These are phyloP conservation scores for Acipenser transmontanus DNA, from an alignment of 2,797 vertebrate species.

Conservation along the genomic window DNA sequence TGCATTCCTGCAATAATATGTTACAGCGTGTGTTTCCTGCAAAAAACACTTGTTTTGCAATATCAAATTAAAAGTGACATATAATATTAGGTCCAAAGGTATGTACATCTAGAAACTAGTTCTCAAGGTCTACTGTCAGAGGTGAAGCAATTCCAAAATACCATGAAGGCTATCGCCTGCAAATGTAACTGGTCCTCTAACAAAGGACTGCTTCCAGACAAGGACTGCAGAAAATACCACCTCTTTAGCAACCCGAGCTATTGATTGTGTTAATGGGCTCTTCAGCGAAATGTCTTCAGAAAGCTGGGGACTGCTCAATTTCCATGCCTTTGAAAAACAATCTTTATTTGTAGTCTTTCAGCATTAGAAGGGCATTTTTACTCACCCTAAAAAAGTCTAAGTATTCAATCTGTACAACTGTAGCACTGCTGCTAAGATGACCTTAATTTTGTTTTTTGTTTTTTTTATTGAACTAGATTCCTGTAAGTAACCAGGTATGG, in stretches of 20 bases:
- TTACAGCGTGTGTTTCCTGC: background rate
- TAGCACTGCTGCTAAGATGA: too few species aligned
- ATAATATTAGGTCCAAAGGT: background rate
- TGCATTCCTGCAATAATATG: background rate
- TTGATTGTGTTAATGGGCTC: constrained; percentile 3
- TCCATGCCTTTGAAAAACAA: background rate
- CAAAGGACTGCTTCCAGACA: background rate
- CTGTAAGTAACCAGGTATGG: too few species aligned
- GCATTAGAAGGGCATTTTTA: background rate
- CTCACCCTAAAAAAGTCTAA: background rate
- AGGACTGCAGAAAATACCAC: constrained; percentile 5
- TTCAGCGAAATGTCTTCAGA: background rate
- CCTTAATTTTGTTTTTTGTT: too few species aligned
- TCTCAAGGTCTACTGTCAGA: background rate
- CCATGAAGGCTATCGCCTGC: background rate
- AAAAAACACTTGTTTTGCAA: background rate
- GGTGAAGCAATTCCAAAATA: background rate
- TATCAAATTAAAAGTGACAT: background rate
- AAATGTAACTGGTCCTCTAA: background rate
- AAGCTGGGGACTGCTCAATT: background rate
- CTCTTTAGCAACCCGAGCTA: background rate
- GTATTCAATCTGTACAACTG: too few species aligned
- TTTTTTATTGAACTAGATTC: too few species aligned
- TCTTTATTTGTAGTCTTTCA: background rate
- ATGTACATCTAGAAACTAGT: background rate